phyloP scores from a whole-genome alignment of 2,113 vertebrate species.

The Nipponia nippon region DNA sequence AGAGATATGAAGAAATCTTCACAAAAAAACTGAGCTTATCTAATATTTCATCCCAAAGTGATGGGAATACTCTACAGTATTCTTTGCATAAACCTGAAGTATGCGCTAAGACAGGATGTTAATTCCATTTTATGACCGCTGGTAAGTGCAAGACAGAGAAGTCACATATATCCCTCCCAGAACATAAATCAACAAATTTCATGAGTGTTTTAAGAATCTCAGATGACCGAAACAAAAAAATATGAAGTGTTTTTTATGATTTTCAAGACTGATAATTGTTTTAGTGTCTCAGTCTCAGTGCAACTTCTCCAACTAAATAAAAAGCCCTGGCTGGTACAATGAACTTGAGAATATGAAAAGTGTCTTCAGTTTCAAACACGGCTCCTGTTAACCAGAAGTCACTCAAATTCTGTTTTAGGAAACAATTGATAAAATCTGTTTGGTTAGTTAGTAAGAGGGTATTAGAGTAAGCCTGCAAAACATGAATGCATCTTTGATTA shows the following conservation, averaged over 20 bases:
- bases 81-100: not conserved
- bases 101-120: not conserved
- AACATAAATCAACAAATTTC: not conserved
- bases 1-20: not conserved
- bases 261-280: not conserved
- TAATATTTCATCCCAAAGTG: not conserved
- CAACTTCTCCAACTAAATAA: not conserved
- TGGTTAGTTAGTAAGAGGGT: not conserved
- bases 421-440: not conserved
- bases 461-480: not conserved
- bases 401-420: not conserved
- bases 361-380: not conserved
- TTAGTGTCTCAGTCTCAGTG: not conserved
- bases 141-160: not conserved
- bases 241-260: not conserved
- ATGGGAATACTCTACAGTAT: not conserved
- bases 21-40: not conserved
- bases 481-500: not conserved
- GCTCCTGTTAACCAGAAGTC: not conserved
- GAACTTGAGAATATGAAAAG: not conserved
- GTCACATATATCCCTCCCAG: not conserved
- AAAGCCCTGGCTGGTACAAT: not conserved
- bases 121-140: not conserved
- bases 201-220: not conserved
- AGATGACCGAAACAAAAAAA: not conserved